Percentiles rank a stretch among this genome's conserved stretches.
phyloP scores from a whole-genome alignment of 1,140 invertebrate genomes.

The Tetranychus urticae region DNA sequence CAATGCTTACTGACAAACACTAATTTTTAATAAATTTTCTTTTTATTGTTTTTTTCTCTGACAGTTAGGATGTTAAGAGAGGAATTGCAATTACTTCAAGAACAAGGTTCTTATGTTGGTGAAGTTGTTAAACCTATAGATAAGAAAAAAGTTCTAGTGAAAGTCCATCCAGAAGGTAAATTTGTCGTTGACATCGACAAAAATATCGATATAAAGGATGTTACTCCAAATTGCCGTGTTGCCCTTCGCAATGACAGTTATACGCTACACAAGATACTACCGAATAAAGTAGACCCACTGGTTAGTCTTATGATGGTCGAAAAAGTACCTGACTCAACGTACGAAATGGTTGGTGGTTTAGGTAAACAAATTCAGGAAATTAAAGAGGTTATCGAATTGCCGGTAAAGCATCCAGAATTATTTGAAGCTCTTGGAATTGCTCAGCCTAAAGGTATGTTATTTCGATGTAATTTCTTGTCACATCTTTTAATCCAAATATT shows the following conservation, averaged over 20 bases:
- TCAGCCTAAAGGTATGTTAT: conserved; percentile 56
- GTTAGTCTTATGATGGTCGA: conserved; percentile 99
- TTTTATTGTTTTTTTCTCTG: conserved; percentile 3
- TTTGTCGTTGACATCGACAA: conserved; percentile 99
- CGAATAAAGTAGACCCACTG: conserved; percentile 97
- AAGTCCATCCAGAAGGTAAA: conserved; percentile 98
- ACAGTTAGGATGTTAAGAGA: conserved; percentile 87
- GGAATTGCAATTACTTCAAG: conserved; percentile 88
- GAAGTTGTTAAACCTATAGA: conserved; percentile 99
- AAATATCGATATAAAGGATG: conserved; percentile 95
- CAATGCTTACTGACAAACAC: too few relatives aligned
- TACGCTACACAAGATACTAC: conserved; percentile 92
- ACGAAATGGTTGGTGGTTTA: conserved; percentile 98
- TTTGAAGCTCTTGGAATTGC: conserved; percentile 98
- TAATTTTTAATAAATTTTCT: neutral
- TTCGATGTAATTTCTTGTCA: neutral
- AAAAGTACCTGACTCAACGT: conserved; percentile 96
- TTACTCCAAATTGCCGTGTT: conserved; percentile 90
- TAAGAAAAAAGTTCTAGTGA: conserved; percentile 98
- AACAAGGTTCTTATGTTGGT: conserved; percentile 97
- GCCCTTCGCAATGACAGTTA: conserved; percentile 96
- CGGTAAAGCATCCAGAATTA: conserved; percentile 96
- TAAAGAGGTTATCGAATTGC: conserved; percentile 97
- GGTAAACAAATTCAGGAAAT: conserved; percentile 99
- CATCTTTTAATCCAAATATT: neutral